A percentile compares a stretch with the other conserved stretches of the same genome.
Evolutionary conservation across 2,797 vertebrate genomes (phyloP).

Genomic region (Hemitrygon akajei): DNA sequence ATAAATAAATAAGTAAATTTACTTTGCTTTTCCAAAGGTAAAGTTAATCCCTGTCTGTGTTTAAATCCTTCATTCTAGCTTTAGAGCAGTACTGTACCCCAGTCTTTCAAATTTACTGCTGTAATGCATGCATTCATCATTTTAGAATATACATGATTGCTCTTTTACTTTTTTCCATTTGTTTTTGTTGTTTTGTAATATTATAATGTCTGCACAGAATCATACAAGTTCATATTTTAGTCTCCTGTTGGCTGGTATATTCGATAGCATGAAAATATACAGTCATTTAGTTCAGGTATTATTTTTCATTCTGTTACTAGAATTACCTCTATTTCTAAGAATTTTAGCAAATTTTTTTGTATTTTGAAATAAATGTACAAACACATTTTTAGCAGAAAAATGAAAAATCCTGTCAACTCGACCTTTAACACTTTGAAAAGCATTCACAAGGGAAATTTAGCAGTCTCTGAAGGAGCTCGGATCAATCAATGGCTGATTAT

Average conservation of each 20-base stretch:
- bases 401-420: background rate
- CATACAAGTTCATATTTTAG: background rate
- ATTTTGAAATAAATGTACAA: constrained; percentile 7
- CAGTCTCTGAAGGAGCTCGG: constrained; percentile 54
- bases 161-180: background rate
- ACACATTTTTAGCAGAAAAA: constrained; percentile 2
- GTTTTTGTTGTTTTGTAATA: background rate
- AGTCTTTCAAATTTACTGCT: background rate
- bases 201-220: background rate
- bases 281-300: background rate
- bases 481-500: constrained; percentile 56
- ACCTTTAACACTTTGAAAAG: constrained; percentile 46
- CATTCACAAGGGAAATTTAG: constrained; percentile 53
- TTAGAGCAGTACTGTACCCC: background rate
- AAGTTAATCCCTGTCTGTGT: background rate
- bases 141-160: background rate
- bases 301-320: background rate
- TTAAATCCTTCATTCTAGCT: background rate
- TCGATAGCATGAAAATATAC: background rate
- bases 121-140: background rate
- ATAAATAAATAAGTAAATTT: no score
- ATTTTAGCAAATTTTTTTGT: background rate
- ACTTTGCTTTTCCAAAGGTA: background rate
- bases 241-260: background rate
- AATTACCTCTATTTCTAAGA: background rate